Evolutionary conservation across 2,888 invertebrate species (phyloP).

Genomic region (Galeruca laticollis): DNA sequence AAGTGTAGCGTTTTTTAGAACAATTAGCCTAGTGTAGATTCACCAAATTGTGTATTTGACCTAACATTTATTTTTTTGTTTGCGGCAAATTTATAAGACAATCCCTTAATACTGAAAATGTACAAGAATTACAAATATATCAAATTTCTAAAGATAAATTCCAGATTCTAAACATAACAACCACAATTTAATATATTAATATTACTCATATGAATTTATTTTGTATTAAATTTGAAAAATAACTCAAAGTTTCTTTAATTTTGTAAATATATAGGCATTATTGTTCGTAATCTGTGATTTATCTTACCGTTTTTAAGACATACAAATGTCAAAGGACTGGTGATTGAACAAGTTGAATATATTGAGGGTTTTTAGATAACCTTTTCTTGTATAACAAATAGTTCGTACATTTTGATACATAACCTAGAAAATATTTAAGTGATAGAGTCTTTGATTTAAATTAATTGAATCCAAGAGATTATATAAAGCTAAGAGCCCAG

Average conservation of each 20-base stretch:
- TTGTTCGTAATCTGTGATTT: neutral
- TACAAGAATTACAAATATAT: neutral
- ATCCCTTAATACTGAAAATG: slow-evolving; percentile 14
- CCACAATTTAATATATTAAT: neutral
- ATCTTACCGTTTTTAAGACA: neutral
- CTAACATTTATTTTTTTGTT: slow-evolving; percentile 43
- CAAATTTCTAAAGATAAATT: neutral
- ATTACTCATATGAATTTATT: neutral
- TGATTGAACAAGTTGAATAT: too few species aligned
- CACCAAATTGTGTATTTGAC: slow-evolving; percentile 55
- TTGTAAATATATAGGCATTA: neutral
- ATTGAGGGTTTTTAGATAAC: too few species aligned
- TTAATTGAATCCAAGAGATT: neutral
- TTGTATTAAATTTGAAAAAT: neutral
- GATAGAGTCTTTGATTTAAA: neutral
- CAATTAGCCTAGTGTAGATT: slow-evolving; percentile 58
- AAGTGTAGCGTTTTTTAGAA: slow-evolving; percentile 60
- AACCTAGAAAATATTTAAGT: neutral
- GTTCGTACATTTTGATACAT: too few species aligned
- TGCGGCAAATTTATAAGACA: slow-evolving; percentile 42
- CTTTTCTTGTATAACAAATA: too few species aligned
- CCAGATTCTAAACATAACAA: neutral
- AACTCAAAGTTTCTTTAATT: neutral
- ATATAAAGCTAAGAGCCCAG: too few species aligned
- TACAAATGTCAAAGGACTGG: too few species aligned